Evolutionary conservation across 1,140 invertebrate genomes (phyloP).

Genomic region (Araneus ventricosus): DNA sequence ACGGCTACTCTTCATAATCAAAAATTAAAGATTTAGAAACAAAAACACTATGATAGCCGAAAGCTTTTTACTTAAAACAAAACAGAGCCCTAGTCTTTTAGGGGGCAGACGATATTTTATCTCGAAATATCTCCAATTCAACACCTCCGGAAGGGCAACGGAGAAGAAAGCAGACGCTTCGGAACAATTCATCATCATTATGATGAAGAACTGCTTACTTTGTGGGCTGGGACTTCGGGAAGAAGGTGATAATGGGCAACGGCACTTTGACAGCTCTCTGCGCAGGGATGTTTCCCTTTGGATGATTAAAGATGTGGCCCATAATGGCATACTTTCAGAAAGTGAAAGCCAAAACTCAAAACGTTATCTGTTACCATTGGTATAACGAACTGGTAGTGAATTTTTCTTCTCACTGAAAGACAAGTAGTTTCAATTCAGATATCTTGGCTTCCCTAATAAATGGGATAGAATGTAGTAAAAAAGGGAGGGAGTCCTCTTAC

Average conservation of each 20-base stretch:
- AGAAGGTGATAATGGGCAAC: background rate
- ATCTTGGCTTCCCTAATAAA: too few relatives aligned
- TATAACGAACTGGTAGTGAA: too few relatives aligned
- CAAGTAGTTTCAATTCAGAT: too few relatives aligned
- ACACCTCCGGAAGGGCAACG: background rate
- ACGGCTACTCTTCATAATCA: too few relatives aligned
- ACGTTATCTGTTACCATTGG: too few relatives aligned
- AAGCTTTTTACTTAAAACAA: background rate
- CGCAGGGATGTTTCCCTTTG: background rate
- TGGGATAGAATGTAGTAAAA: too few relatives aligned
- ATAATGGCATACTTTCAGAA: background rate
- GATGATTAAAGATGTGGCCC: background rate
- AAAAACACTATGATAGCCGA: too few relatives aligned
- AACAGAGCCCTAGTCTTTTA: background rate
- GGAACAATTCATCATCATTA: slow-evolving; percentile 7
- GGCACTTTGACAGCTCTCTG: background rate
- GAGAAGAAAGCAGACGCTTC: too few relatives aligned
- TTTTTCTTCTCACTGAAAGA: too few relatives aligned
- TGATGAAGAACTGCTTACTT: background rate
- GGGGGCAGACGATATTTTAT: background rate
- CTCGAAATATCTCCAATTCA: background rate
- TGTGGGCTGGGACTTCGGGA: background rate
- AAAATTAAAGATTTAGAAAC: too few relatives aligned
- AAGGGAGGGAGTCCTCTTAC: too few relatives aligned
- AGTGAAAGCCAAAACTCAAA: too few relatives aligned